These are phyloP conservation scores for Montipora capricornis DNA, from an alignment of 64 coral and sea anemone genomes.

Conservation along the genomic window DNA sequence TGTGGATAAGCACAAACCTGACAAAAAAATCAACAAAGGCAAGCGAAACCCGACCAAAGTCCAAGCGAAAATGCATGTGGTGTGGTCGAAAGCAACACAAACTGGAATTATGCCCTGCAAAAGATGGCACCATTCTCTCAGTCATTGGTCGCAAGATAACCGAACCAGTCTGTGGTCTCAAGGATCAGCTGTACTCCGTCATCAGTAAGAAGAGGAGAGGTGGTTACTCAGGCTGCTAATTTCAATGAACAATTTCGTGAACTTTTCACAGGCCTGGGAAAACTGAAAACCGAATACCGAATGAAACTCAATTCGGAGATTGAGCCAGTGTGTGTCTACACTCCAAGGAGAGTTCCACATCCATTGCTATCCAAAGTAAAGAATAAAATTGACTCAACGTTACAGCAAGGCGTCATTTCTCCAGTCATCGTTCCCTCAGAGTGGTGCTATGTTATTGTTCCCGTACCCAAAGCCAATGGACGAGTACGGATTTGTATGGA, in stretches of 20 bases:
- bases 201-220: slow-evolving; percentile 50
- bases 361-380: slow-evolving; percentile 34
- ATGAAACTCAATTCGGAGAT: slow-evolving; percentile 53
- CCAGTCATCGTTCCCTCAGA: slow-evolving; percentile 26
- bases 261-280: slow-evolving; percentile 54
- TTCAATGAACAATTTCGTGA: slow-evolving; percentile 53
- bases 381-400: slow-evolving; percentile 30
- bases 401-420: slow-evolving; percentile 33
- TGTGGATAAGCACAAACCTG: too few relatives aligned
- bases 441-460: slow-evolving; percentile 50
- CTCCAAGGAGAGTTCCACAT: slow-evolving; percentile 27
- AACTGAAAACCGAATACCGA: slow-evolving; percentile 37
- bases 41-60: too few relatives aligned
- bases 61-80: too few relatives aligned
- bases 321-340: slow-evolving; percentile 43
- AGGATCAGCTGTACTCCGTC: slow-evolving; percentile 33
- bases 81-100: too few relatives aligned
- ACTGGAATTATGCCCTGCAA: too few relatives aligned
- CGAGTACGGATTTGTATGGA: slow-evolving; percentile 33
- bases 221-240: background rate
- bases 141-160: slow-evolving; percentile 38
- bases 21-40: too few relatives aligned
- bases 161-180: slow-evolving; percentile 51
- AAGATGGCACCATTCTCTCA: slow-evolving; percentile 37
- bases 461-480: slow-evolving; percentile 49